Percentiles rank a stretch among this genome's conserved stretches.
Evolutionary conservation across 2,113 vertebrate genomes (phyloP).

Genomic region (Nibea coibor): DNA sequence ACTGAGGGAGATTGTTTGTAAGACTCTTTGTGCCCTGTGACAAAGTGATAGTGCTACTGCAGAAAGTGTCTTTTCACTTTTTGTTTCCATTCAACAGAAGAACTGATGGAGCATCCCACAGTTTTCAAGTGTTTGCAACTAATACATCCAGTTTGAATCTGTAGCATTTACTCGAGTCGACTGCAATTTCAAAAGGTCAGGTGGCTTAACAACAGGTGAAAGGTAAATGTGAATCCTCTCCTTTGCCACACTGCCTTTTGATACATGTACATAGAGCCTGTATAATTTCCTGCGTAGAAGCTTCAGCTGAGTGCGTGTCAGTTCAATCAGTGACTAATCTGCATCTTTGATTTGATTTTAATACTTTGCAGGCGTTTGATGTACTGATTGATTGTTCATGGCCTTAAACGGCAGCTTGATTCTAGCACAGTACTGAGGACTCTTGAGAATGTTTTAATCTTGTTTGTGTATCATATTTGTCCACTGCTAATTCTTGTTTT

Average conservation of each 20-base stretch:
- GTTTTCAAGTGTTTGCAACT: constrained; percentile 9
- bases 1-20: background rate
- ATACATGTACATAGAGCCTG: constrained; percentile 16
- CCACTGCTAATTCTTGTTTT: constrained; percentile 2
- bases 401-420: constrained; percentile 35
- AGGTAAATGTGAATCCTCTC: background rate
- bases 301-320: background rate
- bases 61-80: constrained; percentile 16
- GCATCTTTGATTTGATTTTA: constrained; percentile 24
- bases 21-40: background rate
- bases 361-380: background rate
- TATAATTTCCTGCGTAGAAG: constrained; percentile 44
- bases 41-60: background rate
- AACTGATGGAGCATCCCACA: background rate
- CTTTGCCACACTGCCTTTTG: constrained; percentile 10
- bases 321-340: constrained; percentile 8
- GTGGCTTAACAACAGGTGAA: background rate
- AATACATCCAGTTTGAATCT: constrained; percentile 22
- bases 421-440: constrained; percentile 13
- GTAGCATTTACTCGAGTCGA: constrained; percentile 48
- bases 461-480: constrained; percentile 38
- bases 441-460: constrained; percentile 44
- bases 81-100: constrained; percentile 33
- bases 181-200: background rate
- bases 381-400: constrained; percentile 23